Conservation (phyloP, 2,888 invertebrate species). For the Acleris holmiana region DNA sequence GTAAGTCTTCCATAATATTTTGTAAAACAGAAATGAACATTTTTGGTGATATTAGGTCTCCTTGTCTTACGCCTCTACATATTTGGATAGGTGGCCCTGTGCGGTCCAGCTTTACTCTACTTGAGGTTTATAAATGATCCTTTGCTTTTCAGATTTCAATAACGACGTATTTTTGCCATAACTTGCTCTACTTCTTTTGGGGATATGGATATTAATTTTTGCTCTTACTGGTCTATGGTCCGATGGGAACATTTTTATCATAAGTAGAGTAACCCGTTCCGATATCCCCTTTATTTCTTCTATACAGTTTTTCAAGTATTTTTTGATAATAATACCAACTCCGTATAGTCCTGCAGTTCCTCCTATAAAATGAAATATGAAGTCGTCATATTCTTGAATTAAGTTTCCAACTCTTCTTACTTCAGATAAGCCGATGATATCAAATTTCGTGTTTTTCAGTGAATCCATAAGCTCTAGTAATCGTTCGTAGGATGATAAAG, state of each 20-base stretch:
- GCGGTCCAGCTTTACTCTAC: slow-evolving; percentile 37
- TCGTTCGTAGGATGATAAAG: background rate
- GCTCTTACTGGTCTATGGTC: too few relatives aligned
- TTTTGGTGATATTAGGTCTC: slow-evolving; percentile 39
- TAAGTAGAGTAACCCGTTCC: too few relatives aligned
- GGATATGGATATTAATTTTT: background rate
- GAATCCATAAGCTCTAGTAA: slow-evolving; percentile 1
- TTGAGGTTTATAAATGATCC: background rate
- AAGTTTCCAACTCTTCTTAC: background rate
- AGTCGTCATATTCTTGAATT: background rate
- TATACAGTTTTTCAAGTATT: background rate
- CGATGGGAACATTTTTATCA: too few relatives aligned
- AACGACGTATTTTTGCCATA: background rate
- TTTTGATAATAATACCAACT: slow-evolving; percentile 1
- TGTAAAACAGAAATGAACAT: too few relatives aligned
- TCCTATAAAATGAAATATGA: slow-evolving; percentile 3
- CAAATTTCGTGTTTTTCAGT: slow-evolving; percentile 2
- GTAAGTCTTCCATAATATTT: too few relatives aligned
- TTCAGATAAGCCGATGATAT: background rate
- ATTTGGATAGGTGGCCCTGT: slow-evolving; percentile 29
- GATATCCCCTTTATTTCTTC: background rate
- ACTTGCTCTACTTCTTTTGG: background rate
- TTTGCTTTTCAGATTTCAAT: background rate
- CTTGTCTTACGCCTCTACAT: slow-evolving; percentile 38
- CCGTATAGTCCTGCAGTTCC: slow-evolving; percentile 3